Evolutionary conservation across 2,113 vertebrate genomes (phyloP).

Genomic region (Pedetes capensis): DNA sequence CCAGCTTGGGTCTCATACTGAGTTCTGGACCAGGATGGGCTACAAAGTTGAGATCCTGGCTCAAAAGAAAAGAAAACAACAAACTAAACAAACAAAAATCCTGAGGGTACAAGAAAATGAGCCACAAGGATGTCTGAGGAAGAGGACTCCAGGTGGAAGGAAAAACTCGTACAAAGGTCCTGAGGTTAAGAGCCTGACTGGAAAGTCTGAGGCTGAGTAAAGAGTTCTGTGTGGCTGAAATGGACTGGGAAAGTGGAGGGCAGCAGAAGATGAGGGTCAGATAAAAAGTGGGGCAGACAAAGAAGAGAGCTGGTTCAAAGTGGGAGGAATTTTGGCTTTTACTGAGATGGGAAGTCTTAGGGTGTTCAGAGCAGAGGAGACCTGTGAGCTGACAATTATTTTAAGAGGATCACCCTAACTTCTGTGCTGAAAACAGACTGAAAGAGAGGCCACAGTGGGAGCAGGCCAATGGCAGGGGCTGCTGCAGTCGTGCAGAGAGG

Average conservation of each 20-base stretch:
- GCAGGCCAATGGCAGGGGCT: not conserved
- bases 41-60: too few relatives aligned
- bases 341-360: not conserved
- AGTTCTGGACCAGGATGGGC: too few relatives aligned
- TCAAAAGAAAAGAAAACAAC: too few relatives aligned
- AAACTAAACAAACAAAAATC: too few relatives aligned
- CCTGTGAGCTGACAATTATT: not conserved
- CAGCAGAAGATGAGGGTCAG: not conserved
- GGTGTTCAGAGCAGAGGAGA: not conserved
- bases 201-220: not conserved
- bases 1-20: too few relatives aligned
- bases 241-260: not conserved
- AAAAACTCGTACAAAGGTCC: not conserved
- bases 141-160: not conserved
- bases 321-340: not conserved
- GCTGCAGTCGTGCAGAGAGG: accelerated
- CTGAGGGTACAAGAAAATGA: not conserved
- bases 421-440: not conserved
- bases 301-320: not conserved
- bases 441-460: not conserved
- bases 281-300: not conserved
- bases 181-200: not conserved
- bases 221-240: not conserved
- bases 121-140: not conserved
- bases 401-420: not conserved